Evolutionary conservation across 2,113 vertebrate species (phyloP), one percentile per base, ranked within the genome.

Genomic region (Gymnorhina tibicen): DNA sequence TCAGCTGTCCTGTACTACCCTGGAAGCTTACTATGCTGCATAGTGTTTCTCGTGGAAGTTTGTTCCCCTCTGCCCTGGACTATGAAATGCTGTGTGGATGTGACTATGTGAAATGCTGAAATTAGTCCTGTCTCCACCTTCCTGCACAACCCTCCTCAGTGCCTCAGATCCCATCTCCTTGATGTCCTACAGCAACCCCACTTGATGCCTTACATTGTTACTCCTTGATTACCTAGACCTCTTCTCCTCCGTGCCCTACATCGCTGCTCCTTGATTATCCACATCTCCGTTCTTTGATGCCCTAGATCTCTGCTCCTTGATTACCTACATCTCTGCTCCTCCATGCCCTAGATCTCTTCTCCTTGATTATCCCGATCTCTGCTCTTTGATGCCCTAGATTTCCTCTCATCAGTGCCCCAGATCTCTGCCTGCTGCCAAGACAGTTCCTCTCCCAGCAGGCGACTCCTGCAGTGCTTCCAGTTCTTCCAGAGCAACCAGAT

Each of bases 351-450:
- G 50, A 95, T 89, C 80, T 70, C 68, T 49, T 53, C 80, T 88
- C 59, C 87, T 87, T 93, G 39, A 92, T 93, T 89, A 85, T 84
- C 85, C 74, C n/a, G 1, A 87, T 87, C 56, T 85, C 82, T 79
- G 66, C 82, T 93, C 62, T 86, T 77, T 84, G 87, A 82, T 90
- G 85, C 82, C 93, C 93, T 91, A 85, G 78, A 90, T 95, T 93
- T 87, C 62, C 6, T 8, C 58, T 90, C 88, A 75, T 74, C 82
- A 22, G 59, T 86, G 94, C 92, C 83, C 79, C 59, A 95, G 75
- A 95, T 92, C 85, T 95, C 59, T 5, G 7, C 39, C 52, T 84
- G 89, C 68, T 86, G 91, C 42, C 47, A 92, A 63, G 49, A 26
- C 33, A 0, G 3, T 35, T 59, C 20, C 52, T 76, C 72, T 84